A percentile compares a stretch with the other conserved stretches of the same genome.
These are phyloP conservation scores for Sarcophaga bullata DNA, from an alignment of 1,140 invertebrate species.

Conservation along the genomic window DNA sequence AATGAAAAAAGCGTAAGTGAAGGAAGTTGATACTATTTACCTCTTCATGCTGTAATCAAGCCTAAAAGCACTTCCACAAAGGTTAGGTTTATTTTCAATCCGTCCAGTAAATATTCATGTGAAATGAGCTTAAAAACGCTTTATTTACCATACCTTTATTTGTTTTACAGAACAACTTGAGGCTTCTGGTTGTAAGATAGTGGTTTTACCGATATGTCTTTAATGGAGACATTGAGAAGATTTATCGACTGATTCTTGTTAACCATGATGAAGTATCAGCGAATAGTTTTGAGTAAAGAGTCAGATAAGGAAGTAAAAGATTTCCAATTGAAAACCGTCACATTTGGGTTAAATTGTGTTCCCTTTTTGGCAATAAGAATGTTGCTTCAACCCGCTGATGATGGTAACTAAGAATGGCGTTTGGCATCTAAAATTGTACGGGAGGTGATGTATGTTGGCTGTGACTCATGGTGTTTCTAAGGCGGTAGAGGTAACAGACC, in stretches of 20 bases:
- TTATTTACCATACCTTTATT: no score
- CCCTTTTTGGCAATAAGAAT: background rate
- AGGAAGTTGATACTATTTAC: conserved; percentile 49
- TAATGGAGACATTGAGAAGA: no score
- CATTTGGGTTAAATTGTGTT: background rate
- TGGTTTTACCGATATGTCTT: no score
- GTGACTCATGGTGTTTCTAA: background rate
- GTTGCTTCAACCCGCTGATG: background rate
- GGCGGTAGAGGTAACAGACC: no score
- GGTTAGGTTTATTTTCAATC: background rate
- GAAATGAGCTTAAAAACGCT: background rate
- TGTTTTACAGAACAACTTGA: no score
- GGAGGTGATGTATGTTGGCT: no score
- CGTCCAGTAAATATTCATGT: background rate
- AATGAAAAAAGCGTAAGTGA: no score
- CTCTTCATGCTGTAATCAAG: conserved; percentile 55
- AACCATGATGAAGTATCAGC: no score
- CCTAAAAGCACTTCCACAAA: conserved; percentile 9
- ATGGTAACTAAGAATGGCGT: background rate
- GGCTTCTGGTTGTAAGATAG: no score
- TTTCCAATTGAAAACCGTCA: background rate
- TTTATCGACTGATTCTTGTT: no score
- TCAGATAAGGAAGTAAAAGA: background rate
- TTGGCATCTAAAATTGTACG: no score
- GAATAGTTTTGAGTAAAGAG: background rate